Percentiles rank a stretch among this genome's conserved stretches.
Conservation (phyloP, 23 tunicate genomes). For the Aplidium turbinatum region DNA sequence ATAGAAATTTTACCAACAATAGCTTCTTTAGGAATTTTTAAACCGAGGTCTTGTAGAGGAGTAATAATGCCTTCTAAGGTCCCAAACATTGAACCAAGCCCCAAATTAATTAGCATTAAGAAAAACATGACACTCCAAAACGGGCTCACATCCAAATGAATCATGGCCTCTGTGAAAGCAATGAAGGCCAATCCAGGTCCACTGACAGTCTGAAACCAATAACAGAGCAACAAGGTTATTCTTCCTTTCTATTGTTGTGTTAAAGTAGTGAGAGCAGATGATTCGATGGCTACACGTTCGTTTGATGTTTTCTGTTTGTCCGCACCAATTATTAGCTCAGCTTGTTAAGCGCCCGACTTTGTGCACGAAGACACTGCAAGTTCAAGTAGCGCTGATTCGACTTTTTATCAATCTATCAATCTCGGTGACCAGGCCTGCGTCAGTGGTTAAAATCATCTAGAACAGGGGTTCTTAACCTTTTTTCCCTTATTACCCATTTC, state of each 20-base stretch:
- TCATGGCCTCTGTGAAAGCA: conserved; percentile 99
- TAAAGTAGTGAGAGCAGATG: too few species aligned
- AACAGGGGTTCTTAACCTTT: too few species aligned
- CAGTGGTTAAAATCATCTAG: too few species aligned
- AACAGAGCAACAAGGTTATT: neutral
- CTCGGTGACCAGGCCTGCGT: too few species aligned
- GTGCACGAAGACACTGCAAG: too few species aligned
- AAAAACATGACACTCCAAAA: conserved; percentile 95
- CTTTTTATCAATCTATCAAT: too few species aligned
- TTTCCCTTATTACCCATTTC: too few species aligned
- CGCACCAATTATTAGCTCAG: neutral
- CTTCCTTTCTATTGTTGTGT: neutral
- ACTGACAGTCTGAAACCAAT: conserved; percentile 54
- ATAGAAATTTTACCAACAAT: conserved; percentile 78
- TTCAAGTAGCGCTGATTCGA: too few species aligned
- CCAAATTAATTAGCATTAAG: conserved; percentile 87
- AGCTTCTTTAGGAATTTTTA: conserved; percentile 67
- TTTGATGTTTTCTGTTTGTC: neutral
- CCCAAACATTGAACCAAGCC: conserved; percentile 96
- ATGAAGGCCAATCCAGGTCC: conserved; percentile 99
- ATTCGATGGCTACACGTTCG: neutral
- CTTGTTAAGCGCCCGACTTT: too few species aligned
- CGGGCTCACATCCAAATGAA: conserved; percentile 85
- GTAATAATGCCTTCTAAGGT: conserved; percentile 92
- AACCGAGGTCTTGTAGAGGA: conserved; percentile 80